phyloP scores from a whole-genome alignment of 2,888 invertebrate species.

The Matsumyia berberina region DNA sequence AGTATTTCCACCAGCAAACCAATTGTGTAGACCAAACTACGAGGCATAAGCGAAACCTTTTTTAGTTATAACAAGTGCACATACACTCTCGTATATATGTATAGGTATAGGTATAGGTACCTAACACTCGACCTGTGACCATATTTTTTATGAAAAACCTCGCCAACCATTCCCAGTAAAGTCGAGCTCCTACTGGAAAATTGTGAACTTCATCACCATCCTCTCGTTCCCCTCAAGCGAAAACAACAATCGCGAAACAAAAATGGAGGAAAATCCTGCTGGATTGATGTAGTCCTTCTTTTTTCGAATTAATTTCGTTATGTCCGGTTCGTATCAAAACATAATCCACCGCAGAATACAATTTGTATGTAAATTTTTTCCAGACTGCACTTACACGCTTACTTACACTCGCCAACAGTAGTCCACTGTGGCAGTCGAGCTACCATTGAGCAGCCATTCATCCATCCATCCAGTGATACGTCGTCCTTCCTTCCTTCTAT shows the following conservation, averaged over 20 bases:
- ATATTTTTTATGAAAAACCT: neutral
- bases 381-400: constrained; percentile 77
- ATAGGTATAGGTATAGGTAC: no score
- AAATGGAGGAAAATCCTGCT: constrained; percentile 48
- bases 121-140: neutral
- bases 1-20: no score
- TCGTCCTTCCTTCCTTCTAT: constrained; percentile 39
- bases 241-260: constrained; percentile 12
- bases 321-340: constrained; percentile 77
- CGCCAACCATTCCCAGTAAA: neutral
- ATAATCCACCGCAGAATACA: constrained; percentile 78
- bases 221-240: neutral
- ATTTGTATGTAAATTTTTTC: constrained; percentile 79
- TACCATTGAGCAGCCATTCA: constrained; percentile 34
- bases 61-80: no score
- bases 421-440: constrained; percentile 41
- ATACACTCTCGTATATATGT: no score
- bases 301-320: constrained; percentile 70
- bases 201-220: constrained; percentile 1
- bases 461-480: constrained; percentile 44
- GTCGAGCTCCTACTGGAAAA: neutral
- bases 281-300: constrained; percentile 69
- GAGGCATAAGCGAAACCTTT: no score
- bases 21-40: no score
- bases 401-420: constrained; percentile 67